Base-by-base conservation (phyloP, 1,140 invertebrate genomes). In the Neuroterus valhalla region DNA sequence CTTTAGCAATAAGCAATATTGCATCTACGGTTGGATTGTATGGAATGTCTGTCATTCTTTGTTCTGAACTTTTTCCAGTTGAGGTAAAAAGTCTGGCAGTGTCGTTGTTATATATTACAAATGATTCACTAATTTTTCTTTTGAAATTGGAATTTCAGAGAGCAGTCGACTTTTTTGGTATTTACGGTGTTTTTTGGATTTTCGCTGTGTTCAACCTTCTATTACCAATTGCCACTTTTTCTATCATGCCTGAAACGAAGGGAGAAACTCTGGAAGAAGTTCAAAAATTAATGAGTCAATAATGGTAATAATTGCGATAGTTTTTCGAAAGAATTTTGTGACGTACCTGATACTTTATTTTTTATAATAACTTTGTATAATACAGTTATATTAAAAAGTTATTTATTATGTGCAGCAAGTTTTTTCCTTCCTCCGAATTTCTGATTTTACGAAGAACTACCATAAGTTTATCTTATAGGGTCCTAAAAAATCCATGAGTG, bases 101-200 rank as follows among this genome's bases (percentile, higher is more conserved):
- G 0, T 83, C 85, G 0, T 80, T 84, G 11, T 82, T 84, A 0
- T 86, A 87, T 6, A 82, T 88, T 31, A 76, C 86, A 15, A 91
- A 90, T 45, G 90, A 91, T 0, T 80, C 91, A 44, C 91, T 92
- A 19, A 90, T 92, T 1, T 94, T 94, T 81, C 68, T 93, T 14
- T 90, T 94, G 14, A 92, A 93, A 3, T 89, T 92, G 44, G 86
- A 90, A 42, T 94, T 92, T 82, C 82, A 88, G 44, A 78, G 90
- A 0, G 78, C 95, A n/a, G 91, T 91, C 74, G 78, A 84, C 2
- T 83, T 82, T 70, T 90, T 94, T 14, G 92, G 92, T 5, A 91
- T 91, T 46, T 92, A 95, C 78, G 92, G 89, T 17, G 92, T 92
- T 2, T 95, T 94, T 85, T 94, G 93, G 92, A 84, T 94, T 23